Evolutionary conservation across 2,888 invertebrate species (phyloP).

Genomic region (Nephrotoma appendiculata): DNA sequence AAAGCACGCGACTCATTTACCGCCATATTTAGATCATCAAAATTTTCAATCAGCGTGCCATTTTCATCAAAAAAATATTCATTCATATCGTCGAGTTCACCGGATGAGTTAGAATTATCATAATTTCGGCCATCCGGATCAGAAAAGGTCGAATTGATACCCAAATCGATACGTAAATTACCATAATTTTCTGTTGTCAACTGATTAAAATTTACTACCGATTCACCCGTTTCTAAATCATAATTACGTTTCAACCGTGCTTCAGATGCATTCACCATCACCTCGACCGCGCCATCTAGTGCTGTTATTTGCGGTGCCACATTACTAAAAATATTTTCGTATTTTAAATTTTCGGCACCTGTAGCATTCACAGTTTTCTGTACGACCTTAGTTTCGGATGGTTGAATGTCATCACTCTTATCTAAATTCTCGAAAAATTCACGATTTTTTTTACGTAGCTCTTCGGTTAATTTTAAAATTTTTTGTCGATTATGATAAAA

Average conservation of each 20-base stretch:
- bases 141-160: neutral
- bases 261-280: neutral
- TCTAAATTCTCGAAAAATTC: neutral
- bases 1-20: constrained; percentile 5
- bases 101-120: neutral
- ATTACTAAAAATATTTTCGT: neutral
- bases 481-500: neutral
- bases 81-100: neutral
- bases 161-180: neutral
- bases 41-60: constrained; percentile 13
- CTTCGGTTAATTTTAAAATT: neutral
- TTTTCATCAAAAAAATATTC: constrained; percentile 9
- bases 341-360: neutral
- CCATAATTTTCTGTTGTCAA: neutral
- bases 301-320: neutral
- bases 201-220: neutral
- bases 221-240: neutral
- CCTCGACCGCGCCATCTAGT: too few species aligned
- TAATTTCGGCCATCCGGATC: neutral
- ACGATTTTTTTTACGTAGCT: neutral
- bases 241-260: neutral
- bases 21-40: constrained; percentile 9
- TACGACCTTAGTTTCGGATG: neutral
- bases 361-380: neutral
- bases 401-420: neutral